phyloP scores from a whole-genome alignment of 1,140 invertebrate species.

The Drosophila baimaii region DNA sequence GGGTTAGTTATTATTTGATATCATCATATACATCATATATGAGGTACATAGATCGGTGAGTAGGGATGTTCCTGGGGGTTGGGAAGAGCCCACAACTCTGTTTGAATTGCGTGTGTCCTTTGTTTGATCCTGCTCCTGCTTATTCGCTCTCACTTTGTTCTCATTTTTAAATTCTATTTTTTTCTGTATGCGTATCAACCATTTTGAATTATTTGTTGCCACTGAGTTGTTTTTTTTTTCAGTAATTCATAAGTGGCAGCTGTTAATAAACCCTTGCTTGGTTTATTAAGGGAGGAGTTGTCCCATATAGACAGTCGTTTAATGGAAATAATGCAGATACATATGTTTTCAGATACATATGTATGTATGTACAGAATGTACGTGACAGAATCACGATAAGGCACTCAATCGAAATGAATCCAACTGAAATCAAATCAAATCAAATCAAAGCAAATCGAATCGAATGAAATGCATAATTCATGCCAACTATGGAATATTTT shows the following conservation, averaged over 20 bases:
- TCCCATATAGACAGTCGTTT: not conserved
- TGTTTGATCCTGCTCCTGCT: slow-evolving; percentile 37
- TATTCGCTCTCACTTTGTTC: slow-evolving; percentile 70
- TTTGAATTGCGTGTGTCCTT: slow-evolving; percentile 33
- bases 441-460: slow-evolving; percentile 18
- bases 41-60: slow-evolving; percentile 7
- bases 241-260: slow-evolving; percentile 74
- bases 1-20: slow-evolving; percentile 71
- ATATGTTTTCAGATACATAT: slow-evolving; percentile 10
- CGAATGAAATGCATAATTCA: slow-evolving; percentile 59
- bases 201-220: slow-evolving; percentile 70
- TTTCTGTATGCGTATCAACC: slow-evolving; percentile 45
- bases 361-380: slow-evolving; percentile 3
- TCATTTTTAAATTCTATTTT: slow-evolving; percentile 62
- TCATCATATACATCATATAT: slow-evolving; percentile 24
- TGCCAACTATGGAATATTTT: slow-evolving; percentile 20
- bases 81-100: slow-evolving; percentile 12
- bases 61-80: slow-evolving; percentile 46
- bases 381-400: slow-evolving; percentile 2
- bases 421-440: slow-evolving; percentile 35
- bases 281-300: slow-evolving; percentile 22
- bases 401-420: slow-evolving; percentile 40
- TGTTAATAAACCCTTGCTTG: slow-evolving; percentile 38
- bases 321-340: slow-evolving; percentile 36
- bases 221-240: slow-evolving; percentile 24